Conservation (phyloP, 30 jellyfish, hydroid and myxozoan genomes). For the Calvadosia cruxmelitensis region DNA sequence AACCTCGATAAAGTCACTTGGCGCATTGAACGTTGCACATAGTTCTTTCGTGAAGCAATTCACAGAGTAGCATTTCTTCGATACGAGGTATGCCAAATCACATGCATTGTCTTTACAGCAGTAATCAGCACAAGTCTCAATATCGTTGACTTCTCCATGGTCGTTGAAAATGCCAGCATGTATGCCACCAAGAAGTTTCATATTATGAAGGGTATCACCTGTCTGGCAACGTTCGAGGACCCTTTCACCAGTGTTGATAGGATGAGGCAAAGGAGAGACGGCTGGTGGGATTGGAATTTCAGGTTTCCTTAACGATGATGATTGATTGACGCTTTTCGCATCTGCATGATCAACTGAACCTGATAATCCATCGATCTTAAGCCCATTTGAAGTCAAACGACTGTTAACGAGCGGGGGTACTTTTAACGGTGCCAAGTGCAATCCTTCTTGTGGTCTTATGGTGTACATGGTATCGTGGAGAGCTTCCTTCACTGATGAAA, state of each 20-base stretch:
- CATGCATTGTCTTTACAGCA: constrained; percentile 79
- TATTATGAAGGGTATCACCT: constrained; percentile 41
- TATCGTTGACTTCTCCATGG: constrained; percentile 66
- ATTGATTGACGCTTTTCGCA: constrained; percentile 12
- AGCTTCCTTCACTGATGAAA: constrained; percentile 53
- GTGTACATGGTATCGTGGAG: constrained; percentile 24
- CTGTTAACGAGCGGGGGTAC: not conserved
- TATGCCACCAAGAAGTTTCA: constrained; percentile 64
- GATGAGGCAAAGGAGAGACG: constrained; percentile 20
- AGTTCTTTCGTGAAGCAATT: constrained; percentile 46
- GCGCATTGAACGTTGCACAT: constrained; percentile 68
- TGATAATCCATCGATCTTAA: not conserved
- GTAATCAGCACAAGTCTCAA: constrained; percentile 60
- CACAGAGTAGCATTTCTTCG: constrained; percentile 51
- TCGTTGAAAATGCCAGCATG: constrained; percentile 71
- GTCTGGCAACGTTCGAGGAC: constrained; percentile 53
- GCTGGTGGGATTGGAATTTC: not conserved
- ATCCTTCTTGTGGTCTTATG: not conserved
- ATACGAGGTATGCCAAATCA: constrained; percentile 75
- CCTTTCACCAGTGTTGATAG: constrained; percentile 34
- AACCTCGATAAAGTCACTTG: constrained; percentile 52
- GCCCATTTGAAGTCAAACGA: not conserved
- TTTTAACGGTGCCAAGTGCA: not conserved
- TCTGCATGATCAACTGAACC: constrained; percentile 2
- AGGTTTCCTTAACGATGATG: constrained; percentile 15